Conservation (phyloP, 2,888 invertebrate species). For the Microplitis deprimator region DNA sequence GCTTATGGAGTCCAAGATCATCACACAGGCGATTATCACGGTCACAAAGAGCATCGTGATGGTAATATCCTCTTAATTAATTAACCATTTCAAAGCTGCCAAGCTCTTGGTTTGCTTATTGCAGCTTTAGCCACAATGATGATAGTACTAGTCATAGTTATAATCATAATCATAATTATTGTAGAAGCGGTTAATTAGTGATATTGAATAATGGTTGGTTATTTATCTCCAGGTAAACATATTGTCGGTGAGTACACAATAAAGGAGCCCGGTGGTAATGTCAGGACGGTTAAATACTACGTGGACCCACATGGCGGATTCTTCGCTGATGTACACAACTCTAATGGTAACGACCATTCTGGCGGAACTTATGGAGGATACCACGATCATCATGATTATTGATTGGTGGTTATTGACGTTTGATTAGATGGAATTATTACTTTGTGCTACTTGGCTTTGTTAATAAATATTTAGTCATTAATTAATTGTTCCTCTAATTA, state of each 20-base stretch:
- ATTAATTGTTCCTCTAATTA: no score
- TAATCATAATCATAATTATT: neutral
- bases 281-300: slow-evolving; percentile 62
- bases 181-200: neutral
- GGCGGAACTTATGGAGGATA: slow-evolving; percentile 61
- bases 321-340: slow-evolving; percentile 63
- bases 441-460: no score
- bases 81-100: slow-evolving; percentile 44
- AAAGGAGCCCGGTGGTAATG: slow-evolving; percentile 63
- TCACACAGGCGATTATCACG: slow-evolving; percentile 70
- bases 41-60: slow-evolving; percentile 70
- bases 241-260: slow-evolving; percentile 65
- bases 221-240: slow-evolving; percentile 51
- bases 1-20: slow-evolving; percentile 67
- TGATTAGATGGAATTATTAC: no score
- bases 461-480: no score
- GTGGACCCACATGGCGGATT: slow-evolving; percentile 63
- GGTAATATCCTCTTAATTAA: slow-evolving; percentile 60
- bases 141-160: neutral
- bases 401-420: neutral
- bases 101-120: slow-evolving; percentile 39
- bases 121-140: neutral
- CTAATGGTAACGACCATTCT: slow-evolving; percentile 66
- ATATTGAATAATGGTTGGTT: neutral
- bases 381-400: slow-evolving; percentile 48